Base-by-base conservation (phyloP, 1,140 invertebrate species). In the Leucophenga varia region DNA sequence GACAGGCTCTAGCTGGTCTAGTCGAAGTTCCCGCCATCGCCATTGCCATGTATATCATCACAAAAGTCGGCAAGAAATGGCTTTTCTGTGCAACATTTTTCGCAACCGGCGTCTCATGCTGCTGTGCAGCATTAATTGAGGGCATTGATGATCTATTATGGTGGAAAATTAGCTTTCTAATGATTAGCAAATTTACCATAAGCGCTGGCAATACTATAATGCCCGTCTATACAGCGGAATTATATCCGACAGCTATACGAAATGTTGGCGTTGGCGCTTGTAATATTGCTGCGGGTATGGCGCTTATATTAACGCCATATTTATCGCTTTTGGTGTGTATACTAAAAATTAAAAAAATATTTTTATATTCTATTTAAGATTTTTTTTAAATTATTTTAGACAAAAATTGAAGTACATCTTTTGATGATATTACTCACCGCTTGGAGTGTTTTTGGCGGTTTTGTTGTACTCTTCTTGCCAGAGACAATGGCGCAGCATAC, bases 11-110 rank as follows among this genome's bases (percentile, higher is more conserved):
- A 63, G 77, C 82, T 59, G 86, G 85, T 44, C 75, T 82, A 37
- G 85, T 88, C 14, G 86, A 88, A 76, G 76, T 88, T 38, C 86
- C 87, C 31, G 85, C 85, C 7, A 84, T 88, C 48, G 84, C 83
- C 7, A 68, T 87, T 28, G 86, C 84, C 60, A 88, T 88, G 52
- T 78, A 84, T 7, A 81, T 87, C 52, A 76, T 88, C 22, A 74
- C 86, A 35, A 86, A 86, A 68, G 79, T 84, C 45, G 86, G 86
- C 16, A 79, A 86, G 61, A 79, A 84, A 49, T 81, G 82, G 76
- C 85, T 86, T 0, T 78, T 87, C 43, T 82, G 82, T 43, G 74
- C 83, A 17, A 84, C 82, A 7, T 78, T 86, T 64, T 57, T 84
- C 14, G 75, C 81, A n/a, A 80, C 84, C 55, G 85, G 86, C 19